A percentile compares a stretch with the other conserved stretches of the same genome.
Evolutionary conservation across 2,113 vertebrate species (phyloP).

Genomic region (Leucopsar rothschildi): DNA sequence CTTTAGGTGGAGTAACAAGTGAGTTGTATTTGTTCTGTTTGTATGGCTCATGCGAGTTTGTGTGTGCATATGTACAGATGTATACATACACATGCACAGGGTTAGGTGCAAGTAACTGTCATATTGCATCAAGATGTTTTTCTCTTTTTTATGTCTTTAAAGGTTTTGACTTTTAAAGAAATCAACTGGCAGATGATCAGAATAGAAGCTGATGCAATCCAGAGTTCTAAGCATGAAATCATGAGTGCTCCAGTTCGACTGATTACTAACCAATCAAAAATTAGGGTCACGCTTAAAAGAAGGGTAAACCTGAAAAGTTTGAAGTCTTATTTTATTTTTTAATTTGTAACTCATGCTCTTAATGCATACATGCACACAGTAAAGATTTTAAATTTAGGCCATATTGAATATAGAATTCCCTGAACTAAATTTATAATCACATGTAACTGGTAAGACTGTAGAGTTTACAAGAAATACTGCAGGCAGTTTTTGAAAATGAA

Average conservation of each 20-base stretch:
- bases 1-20: neutral
- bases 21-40: neutral
- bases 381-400: neutral
- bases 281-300: constrained; percentile 95
- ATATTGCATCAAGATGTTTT: neutral
- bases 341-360: neutral
- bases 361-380: neutral
- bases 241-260: constrained; percentile 94
- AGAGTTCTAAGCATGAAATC: constrained; percentile 93
- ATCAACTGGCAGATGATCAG: constrained; percentile 99
- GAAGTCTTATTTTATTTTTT: neutral
- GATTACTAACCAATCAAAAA: constrained; percentile 98
- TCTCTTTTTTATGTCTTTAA: constrained; percentile 37
- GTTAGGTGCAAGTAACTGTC: neutral
- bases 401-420: neutral
- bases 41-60: neutral
- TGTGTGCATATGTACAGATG: neutral
- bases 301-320: constrained; percentile 77
- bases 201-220: constrained; percentile 97
- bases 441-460: neutral
- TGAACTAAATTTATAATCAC: neutral
- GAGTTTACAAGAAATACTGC: neutral
- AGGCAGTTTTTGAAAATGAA: neutral
- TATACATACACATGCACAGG: neutral
- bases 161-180: constrained; percentile 98